Evolutionary conservation across 2,888 invertebrate genomes (phyloP), one percentile per base, ranked within the genome.

Genomic region (Taenaris catops): DNA sequence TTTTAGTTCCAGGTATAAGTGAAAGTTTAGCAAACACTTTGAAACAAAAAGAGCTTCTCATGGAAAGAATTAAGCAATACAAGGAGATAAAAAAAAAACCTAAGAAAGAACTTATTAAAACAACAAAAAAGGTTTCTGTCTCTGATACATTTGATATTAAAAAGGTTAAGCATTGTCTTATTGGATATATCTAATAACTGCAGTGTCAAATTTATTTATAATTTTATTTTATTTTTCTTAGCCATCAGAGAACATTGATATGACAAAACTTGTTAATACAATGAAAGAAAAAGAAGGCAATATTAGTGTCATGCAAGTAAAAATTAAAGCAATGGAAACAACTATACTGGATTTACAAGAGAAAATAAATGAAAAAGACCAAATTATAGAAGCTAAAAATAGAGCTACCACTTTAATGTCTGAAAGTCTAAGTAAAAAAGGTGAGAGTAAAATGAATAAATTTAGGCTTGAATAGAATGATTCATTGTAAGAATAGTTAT

Each of bases 291-390:
- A 84, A 52, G 86, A 86, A 44, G 83, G 79, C 55, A 57, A 61
- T 11, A 48, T 84, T 8, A 81, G 67, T 64, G 54, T 81, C 3
- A 65, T 84, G 58, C 80, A 84, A 58, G 71, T 79, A 0, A 86
- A 79, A 54, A 71, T 86, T 53, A 83, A 61, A 53, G 92, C 93
- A 53, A 83, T 94, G 64, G 95, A 96, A 71, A 90, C 91, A 4
- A 89, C 89, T 41, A 90, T 96, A 26, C 71, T 96, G 46, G 96
- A 97, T 67, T 83, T 94, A 28, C 94, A 95, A 72, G 96, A 96
- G 64, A 92, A 91, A 70, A 83, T 95, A 2, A 91, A 91, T 58
- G 94, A 95, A 72, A 94, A 95, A 67, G 94, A 95, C 72, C 92
- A 93, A 57, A 93, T 96, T 29, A 93, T 96, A 56, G 92, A 93